These are phyloP conservation scores for Laterallus jamaicensis DNA, from an alignment of 2,113 vertebrate genomes.

Conservation along the genomic window DNA sequence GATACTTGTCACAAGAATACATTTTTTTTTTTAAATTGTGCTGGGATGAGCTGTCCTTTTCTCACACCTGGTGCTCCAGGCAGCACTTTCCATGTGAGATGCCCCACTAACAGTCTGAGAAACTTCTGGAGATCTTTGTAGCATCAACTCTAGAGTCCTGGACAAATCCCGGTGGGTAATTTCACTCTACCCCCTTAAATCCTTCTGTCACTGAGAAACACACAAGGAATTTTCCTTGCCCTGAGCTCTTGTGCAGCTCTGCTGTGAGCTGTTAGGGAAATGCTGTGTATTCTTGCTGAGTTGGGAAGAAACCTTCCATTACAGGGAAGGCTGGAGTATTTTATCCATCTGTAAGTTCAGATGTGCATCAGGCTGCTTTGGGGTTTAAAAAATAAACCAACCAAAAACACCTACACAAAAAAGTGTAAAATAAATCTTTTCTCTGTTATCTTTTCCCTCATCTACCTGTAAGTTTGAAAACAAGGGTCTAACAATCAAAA, in stretches of 20 bases:
- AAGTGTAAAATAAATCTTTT: neutral
- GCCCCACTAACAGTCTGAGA: neutral
- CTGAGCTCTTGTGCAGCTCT: neutral
- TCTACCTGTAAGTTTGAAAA: neutral
- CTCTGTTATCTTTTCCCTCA: neutral
- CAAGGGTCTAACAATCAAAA: neutral
- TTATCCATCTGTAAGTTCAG: neutral
- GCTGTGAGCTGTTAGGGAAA: slow-evolving; percentile 18
- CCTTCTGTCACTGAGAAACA: neutral
- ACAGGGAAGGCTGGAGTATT: neutral
- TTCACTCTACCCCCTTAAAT: neutral
- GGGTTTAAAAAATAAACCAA: neutral
- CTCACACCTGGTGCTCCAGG: neutral
- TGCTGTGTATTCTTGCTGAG: neutral
- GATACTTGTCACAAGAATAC: neutral
- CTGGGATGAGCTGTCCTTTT: neutral
- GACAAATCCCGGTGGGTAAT: neutral
- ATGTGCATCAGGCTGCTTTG: neutral
- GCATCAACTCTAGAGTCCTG: neutral
- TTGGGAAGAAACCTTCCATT: neutral
- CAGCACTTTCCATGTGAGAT: neutral
- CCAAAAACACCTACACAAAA: neutral
- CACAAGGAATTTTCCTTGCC: neutral
- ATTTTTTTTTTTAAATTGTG: neutral
- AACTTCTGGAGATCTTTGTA: neutral